Conservation (phyloP, 1,140 invertebrate genomes). For the Branchinecta lynchi region DNA sequence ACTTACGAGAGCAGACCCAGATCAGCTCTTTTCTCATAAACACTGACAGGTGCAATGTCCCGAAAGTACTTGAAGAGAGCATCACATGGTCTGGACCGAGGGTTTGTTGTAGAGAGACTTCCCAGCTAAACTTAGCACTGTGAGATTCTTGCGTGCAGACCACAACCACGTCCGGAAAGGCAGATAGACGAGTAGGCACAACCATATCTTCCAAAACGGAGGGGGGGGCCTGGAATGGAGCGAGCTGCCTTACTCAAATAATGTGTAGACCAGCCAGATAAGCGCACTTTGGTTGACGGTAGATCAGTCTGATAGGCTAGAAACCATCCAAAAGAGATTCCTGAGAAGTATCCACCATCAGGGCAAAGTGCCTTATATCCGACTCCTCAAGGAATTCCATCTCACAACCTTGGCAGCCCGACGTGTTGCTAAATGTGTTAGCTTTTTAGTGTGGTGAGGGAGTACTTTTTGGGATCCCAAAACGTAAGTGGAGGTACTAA, state of each 20-base stretch:
- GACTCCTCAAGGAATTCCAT: no score
- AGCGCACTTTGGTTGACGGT: background rate
- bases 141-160: conserved; percentile 80
- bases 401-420: no score
- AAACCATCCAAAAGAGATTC: conserved; percentile 11
- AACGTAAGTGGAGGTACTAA: no score
- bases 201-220: conserved; percentile 68
- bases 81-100: conserved; percentile 77
- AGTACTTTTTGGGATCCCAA: no score
- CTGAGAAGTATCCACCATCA: no score
- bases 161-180: conserved; percentile 62
- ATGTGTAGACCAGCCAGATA: background rate
- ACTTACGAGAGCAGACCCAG: conserved; percentile 62
- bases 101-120: conserved; percentile 74
- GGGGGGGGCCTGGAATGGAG: conserved; percentile 34
- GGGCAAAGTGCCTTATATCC: no score
- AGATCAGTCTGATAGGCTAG: background rate
- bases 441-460: no score
- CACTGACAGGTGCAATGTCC: conserved; percentile 67
- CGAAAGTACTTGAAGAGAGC: conserved; percentile 59
- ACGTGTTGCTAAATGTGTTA: no score
- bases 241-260: conserved; percentile 9
- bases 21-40: conserved; percentile 77
- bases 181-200: conserved; percentile 56
- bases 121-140: conserved; percentile 65